A percentile compares a stretch with the other conserved stretches of the same genome.
These are phyloP conservation scores for Seira musarum DNA, from an alignment of 2,888 invertebrate species.

Conservation along the genomic window DNA sequence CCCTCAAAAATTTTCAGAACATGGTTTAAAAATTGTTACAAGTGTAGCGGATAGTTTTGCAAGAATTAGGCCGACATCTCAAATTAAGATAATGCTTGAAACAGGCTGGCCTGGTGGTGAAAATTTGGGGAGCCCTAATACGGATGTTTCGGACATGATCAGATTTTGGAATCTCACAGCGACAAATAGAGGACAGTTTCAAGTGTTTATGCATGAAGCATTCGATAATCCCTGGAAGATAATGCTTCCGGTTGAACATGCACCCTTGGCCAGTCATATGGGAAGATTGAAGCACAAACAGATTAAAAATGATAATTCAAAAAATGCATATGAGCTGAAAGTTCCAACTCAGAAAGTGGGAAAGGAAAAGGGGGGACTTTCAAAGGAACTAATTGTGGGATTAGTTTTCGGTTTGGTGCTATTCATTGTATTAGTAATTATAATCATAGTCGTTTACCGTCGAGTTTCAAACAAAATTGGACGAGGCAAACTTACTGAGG, in stretches of 20 bases:
- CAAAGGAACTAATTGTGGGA: slow-evolving; percentile 26
- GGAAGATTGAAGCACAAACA: slow-evolving; percentile 42
- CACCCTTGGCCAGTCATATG: slow-evolving; percentile 38
- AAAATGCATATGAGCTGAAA: slow-evolving; percentile 42
- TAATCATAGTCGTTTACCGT: background rate
- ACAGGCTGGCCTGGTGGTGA: slow-evolving; percentile 43
- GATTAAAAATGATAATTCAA: slow-evolving; percentile 21
- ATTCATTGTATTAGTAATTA: background rate
- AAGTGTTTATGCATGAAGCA: slow-evolving; percentile 44
- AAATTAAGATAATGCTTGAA: slow-evolving; percentile 10
- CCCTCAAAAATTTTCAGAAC: background rate
- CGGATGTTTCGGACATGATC: background rate
- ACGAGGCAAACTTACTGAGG: slow-evolving; percentile 18
- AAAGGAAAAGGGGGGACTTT: background rate
- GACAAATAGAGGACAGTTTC: background rate
- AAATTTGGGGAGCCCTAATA: background rate
- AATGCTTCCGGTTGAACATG: background rate
- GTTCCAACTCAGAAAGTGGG: background rate
- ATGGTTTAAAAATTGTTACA: background rate
- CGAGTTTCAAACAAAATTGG: background rate
- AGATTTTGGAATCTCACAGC: slow-evolving; percentile 17
- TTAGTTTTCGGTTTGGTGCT: slow-evolving; percentile 24
- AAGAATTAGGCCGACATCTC: background rate
- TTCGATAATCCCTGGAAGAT: slow-evolving; percentile 58
- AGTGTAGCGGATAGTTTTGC: background rate